Base-by-base conservation (phyloP, 2,888 invertebrate species). In the Noctua pronuba region DNA sequence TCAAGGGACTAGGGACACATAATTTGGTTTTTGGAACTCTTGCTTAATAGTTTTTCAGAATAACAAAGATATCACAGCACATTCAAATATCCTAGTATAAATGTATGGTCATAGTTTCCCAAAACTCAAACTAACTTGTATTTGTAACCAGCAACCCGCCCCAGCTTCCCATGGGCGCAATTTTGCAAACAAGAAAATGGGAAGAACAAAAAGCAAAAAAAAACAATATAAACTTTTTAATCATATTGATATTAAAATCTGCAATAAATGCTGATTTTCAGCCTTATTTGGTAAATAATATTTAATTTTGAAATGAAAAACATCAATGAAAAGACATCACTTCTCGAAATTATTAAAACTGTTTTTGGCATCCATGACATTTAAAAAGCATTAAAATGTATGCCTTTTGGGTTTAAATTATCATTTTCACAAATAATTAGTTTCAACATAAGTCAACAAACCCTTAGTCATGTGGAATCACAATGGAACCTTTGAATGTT, bases 401-500 rank as follows among this genome's bases (percentile, higher is more conserved):
- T 46, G 3, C 16, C 31, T 46, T 69, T 46, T 38, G 6, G 24
- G n/a, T 31, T 31, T 41, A 7, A 21, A 49, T 31, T 21, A 35
- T 41, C 1, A 21, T 46, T 35, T 71, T 11, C 28, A 16, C 7
- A 58, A 21, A 28, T 28, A 28, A 73, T 73, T 52, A 11, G 21
- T 64, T 72, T 38, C 8, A 72, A 66, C 41, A 44, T 2, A 73
- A 73, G 84, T 84, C 86, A 79, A 75, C 66, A 75, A 86, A 75
- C 72, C 72, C 69, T 84, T 73, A 49, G 58, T 71, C 70, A 60
- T 64, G 52, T 66, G 62, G 21, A 49, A 58, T 46, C 49, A 86
- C 77, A 77, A 84, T 84, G 80, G 75, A 46, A 75, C 64, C 67
- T 73, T 77, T 68, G 72, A 70, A 74, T 78, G 65, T 71, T 80